Conservation (phyloP, 2,888 invertebrate genomes). For the Xylocampa areola region DNA sequence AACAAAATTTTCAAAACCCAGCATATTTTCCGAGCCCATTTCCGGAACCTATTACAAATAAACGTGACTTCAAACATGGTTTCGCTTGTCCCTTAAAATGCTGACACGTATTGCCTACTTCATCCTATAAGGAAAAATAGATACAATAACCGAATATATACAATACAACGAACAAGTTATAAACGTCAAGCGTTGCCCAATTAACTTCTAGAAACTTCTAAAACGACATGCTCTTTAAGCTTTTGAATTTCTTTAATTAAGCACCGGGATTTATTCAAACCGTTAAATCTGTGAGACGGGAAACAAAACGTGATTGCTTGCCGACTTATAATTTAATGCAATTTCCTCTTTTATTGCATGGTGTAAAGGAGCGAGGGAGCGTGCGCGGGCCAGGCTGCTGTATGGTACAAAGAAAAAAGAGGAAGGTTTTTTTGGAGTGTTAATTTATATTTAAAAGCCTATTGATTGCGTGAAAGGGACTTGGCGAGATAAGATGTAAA, state of each 20-base stretch:
- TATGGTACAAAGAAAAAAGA: constrained; percentile 1
- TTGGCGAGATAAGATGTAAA: no score
- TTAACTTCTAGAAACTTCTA: constrained; percentile 58
- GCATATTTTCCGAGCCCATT: no score
- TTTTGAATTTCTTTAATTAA: constrained; percentile 87
- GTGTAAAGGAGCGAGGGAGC: constrained; percentile 61
- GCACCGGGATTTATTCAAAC: constrained; percentile 84
- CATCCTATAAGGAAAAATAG: not conserved
- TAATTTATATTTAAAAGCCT: no score
- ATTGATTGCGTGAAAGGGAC: no score
- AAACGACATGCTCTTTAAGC: constrained; percentile 81
- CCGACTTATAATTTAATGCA: constrained; percentile 89
- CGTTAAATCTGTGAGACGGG: constrained; percentile 84
- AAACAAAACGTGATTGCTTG: constrained; percentile 89
- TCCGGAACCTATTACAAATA: no score
- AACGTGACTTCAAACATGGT: not conserved
- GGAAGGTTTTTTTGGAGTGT: no score
- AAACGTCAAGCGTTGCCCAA: constrained; percentile 45
- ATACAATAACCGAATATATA: not conserved
- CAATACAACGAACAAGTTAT: constrained; percentile 25
- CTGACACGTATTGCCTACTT: not conserved
- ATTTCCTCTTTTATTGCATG: constrained; percentile 80
- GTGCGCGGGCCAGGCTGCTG: constrained; percentile 22
- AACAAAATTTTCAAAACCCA: no score
- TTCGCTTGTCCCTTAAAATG: not conserved